A percentile compares a stretch with the other conserved stretches of the same genome.
These are phyloP conservation scores for Callyntrura sp. DNA, from an alignment of 2,888 invertebrate species.

Conservation along the genomic window DNA sequence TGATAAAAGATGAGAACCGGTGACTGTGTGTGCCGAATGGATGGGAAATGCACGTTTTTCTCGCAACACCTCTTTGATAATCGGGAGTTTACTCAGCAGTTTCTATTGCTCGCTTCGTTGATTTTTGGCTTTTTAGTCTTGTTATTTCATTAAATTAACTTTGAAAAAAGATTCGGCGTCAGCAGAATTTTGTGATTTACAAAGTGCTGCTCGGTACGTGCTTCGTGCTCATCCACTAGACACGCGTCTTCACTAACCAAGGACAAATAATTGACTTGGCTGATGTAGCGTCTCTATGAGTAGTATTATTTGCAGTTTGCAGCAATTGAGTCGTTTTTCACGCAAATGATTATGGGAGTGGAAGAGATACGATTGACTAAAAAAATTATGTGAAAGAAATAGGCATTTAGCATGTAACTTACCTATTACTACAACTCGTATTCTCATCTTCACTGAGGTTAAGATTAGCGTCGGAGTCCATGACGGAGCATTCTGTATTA, in stretches of 20 bases:
- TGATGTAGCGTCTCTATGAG: conserved; percentile 20
- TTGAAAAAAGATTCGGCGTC: conserved; percentile 10
- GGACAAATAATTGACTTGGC: conserved; percentile 59
- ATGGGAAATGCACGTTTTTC: conserved; percentile 24
- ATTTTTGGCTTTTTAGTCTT: conserved; percentile 51
- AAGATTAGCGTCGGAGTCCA: conserved; percentile 82
- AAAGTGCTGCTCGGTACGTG: too few species aligned
- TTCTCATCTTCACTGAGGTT: conserved; percentile 84
- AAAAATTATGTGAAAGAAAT: neutral
- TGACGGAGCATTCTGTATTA: conserved; percentile 83
- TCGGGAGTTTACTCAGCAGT: neutral
- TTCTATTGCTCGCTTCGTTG: conserved; percentile 37
- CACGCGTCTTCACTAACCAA: conserved; percentile 50
- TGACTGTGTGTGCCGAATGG: conserved; percentile 28
- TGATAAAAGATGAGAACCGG: neutral
- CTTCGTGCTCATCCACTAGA: conserved; percentile 4
- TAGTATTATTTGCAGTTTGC: neutral
- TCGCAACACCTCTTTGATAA: conserved; percentile 11
- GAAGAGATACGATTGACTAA: neutral
- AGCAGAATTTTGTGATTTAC: conserved; percentile 38
- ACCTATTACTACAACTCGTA: conserved; percentile 84
- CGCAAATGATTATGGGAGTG: conserved; percentile 20
- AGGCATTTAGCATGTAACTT: conserved; percentile 32
- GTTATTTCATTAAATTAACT: conserved; percentile 52
- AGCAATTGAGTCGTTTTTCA: conserved; percentile 55